Base-by-base conservation (phyloP, 2,113 vertebrate species). In the Chelonoidis abingdonii region DNA sequence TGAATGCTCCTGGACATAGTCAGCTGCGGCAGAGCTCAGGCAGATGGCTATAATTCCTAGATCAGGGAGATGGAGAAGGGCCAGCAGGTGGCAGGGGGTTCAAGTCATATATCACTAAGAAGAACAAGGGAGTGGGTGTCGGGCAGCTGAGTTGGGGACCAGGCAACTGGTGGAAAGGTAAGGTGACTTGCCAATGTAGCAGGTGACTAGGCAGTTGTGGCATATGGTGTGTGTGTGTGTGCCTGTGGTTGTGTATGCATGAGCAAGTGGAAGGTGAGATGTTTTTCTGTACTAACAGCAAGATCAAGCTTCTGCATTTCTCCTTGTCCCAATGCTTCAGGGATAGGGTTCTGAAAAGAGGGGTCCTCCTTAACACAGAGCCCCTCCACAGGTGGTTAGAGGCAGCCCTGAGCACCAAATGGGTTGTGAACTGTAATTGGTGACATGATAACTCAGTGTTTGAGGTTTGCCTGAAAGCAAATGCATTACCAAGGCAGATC, bases 371-470 rank as follows among this genome's bases (percentile, higher is more conserved):
- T 8, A 22, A 65, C n/a, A 76, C 78, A 65, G 86, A 75, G 27
- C 1, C 0, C 79, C 4, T 10, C 57, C 25, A 49, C 12, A 44
- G 10, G 81, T 82, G 62, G 38, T 57, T 38, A 38, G 53, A 69
- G 49, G 90, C 9, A 80, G 8, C 53, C 54, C 57, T 94, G 50
- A 91, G 87, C 83, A 87, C 87, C 78, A 76, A 92, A 93, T 29
- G 35, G 79, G 41, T 80, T 93, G 38, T 93, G 83, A 91, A 81
- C 12, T 81, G 95, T 96, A 92, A 90, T 90, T 97, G 80, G 91
- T 86, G 76, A 59, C 29, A 62, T 19, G 47, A 24, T 83, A 95
- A 50, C 41, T 6, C 2, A 35, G 44, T 21, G 72, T 89, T 90
- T 44, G 16, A 83, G 49, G n/a, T 88, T 76, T 80, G 8, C 80